Evolutionary conservation across 1,140 invertebrate species (phyloP).

Genomic region (Cotesia glomerata): DNA sequence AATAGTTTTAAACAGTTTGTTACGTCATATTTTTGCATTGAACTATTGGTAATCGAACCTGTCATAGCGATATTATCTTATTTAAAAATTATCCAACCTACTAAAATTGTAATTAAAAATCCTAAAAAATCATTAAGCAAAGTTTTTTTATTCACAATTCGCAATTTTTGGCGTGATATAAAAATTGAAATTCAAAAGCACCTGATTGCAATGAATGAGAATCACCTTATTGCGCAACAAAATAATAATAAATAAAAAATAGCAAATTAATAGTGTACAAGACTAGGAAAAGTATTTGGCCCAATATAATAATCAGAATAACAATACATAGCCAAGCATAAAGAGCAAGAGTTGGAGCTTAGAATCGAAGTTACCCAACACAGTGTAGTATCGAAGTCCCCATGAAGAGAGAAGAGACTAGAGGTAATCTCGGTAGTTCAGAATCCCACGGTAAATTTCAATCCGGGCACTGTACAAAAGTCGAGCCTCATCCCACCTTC

Average conservation of each 20-base stretch:
- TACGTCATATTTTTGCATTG: too few relatives aligned
- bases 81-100: too few relatives aligned
- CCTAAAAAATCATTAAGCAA: too few relatives aligned
- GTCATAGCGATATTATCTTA: too few relatives aligned
- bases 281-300: background rate
- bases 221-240: background rate
- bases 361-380: slow-evolving; percentile 10
- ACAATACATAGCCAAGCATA: background rate
- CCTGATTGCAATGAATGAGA: too few relatives aligned
- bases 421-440: slow-evolving; percentile 52
- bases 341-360: background rate
- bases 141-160: too few relatives aligned
- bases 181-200: too few relatives aligned
- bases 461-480: slow-evolving; percentile 54
- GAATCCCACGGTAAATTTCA: slow-evolving; percentile 59
- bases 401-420: slow-evolving; percentile 5
- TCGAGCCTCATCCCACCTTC: slow-evolving; percentile 30
- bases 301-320: background rate
- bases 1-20: too few relatives aligned
- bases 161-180: too few relatives aligned
- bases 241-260: background rate
- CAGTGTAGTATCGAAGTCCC: slow-evolving; percentile 12
- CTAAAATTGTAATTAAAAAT: too few relatives aligned
- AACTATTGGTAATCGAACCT: too few relatives aligned
- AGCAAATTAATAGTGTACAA: background rate